Evolutionary conservation across 2,797 vertebrate genomes (phyloP).

Genomic region (Australoheros facetus): DNA sequence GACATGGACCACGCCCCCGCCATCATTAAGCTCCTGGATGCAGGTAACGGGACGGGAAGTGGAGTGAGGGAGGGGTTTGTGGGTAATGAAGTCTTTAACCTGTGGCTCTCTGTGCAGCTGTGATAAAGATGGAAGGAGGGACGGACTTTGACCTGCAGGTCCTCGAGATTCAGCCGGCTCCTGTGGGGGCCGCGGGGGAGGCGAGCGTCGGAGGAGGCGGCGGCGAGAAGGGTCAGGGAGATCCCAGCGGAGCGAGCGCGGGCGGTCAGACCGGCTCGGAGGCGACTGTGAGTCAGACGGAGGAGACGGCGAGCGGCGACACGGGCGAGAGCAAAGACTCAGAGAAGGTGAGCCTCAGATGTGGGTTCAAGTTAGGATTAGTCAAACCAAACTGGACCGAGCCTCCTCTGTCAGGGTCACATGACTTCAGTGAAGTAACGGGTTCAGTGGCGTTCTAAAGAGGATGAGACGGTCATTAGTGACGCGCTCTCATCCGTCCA

Average conservation of each 20-base stretch:
- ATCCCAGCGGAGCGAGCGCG: background rate
- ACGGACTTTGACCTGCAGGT: constrained; percentile 88
- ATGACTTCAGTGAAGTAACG: background rate
- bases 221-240: constrained; percentile 11
- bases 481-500: no score
- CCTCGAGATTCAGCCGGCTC: constrained; percentile 78
- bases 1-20: constrained; percentile 86
- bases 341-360: constrained; percentile 27
- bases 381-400: background rate
- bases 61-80: background rate
- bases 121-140: constrained; percentile 95
- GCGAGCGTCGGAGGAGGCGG: constrained; percentile 24
- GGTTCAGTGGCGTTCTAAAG: background rate
- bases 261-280: background rate
- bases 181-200: constrained; percentile 59
- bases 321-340: background rate
- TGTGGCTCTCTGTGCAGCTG: constrained; percentile 72
- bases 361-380: background rate
- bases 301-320: background rate
- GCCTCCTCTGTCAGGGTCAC: background rate
- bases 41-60: constrained; percentile 71
- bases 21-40: constrained; percentile 90
- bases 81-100: constrained; percentile 5
- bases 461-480: no score
- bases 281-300: accelerated